Percentiles rank a stretch among this genome's conserved stretches.
Evolutionary conservation across 2,797 vertebrate species (phyloP).

Genomic region (Galagoides demidoff): DNA sequence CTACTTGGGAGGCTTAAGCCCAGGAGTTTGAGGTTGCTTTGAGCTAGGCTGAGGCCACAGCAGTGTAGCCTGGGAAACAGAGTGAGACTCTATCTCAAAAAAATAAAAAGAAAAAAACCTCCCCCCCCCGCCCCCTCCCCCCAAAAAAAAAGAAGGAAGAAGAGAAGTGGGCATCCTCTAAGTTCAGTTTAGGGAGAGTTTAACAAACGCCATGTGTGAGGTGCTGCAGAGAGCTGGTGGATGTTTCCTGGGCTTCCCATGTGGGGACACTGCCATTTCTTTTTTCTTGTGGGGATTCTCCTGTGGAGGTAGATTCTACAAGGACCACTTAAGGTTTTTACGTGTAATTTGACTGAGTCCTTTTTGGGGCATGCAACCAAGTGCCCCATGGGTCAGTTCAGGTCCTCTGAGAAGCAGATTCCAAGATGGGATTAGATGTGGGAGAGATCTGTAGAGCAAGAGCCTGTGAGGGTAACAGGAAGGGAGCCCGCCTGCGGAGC

Average conservation of each 20-base stretch:
- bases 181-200: not conserved
- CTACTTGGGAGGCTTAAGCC: no score
- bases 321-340: not conserved
- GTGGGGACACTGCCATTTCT: not conserved
- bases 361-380: not conserved
- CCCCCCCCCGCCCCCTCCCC: no score
- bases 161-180: not conserved
- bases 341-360: not conserved
- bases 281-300: not conserved
- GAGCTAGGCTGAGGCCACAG: no score
- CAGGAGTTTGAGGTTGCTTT: no score
- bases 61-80: no score
- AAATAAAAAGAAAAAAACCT: no score
- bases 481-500: not conserved
- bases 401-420: not conserved
- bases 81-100: no score
- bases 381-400: not conserved
- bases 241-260: not conserved
- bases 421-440: not conserved
- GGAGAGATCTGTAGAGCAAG: rapidly evolving
- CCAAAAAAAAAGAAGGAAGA: not conserved
- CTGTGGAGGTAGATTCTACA: not conserved
- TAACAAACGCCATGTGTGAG: rapidly evolving
- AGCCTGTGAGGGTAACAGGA: not conserved
- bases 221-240: not conserved